Base-by-base conservation (phyloP, 2,113 vertebrate species). In the Azemiops feae region DNA sequence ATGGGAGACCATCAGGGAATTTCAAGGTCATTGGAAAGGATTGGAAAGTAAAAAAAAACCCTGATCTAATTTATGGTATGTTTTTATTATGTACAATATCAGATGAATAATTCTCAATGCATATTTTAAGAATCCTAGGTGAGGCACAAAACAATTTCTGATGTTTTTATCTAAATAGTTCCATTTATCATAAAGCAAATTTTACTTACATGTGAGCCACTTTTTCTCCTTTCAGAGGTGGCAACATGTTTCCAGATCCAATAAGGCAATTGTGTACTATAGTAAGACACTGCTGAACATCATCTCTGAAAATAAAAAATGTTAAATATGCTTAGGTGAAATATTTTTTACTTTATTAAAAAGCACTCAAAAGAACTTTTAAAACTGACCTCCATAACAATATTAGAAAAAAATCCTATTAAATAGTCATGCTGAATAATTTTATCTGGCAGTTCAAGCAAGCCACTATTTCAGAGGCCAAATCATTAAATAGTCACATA, bases 261-360 rank as follows among this genome's bases (percentile, higher is more conserved):
- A 99, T 98, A 88, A 99, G 97, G 96, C 99, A 99, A 97, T 99
- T 99, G 94, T 99, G 99, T 88, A 99, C 97, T 60, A 99, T 98
- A 92, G 98, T 98, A 94, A 99, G 98, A 96, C 98, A 98, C 96
- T 99, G 99, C 0, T 99, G 98, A 95, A 99, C 98, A 95, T 99
- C 99, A 97, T 99, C 99, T 97, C 99, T 99, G 96, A n/a, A 92
- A 96, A 94, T 57, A 85, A 89, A 58, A 85, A 89, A 58, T 39
- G 45, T 90, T 60, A 86, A 89, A 86, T 50, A 25, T 74, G 74
- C 45, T 69, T 88, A 54, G 57, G 27, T 58, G 23, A 34, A 74
- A 34, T 74, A 74, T 74, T 74, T 74, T 74, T 74, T 5, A 81
- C 18, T 81, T 23, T 23, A 81, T 7, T 81, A 43, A 81, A 81